phyloP scores from a whole-genome alignment of 1,140 invertebrate genomes.

The fruit fly (Drosophila melanogaster) region Release_6_plus_ISO1_MT NT_033779.5:8577001-8577500 shows the following conservation, averaged over 20 bases:
- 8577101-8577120: constrained; percentile 34
- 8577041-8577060: constrained; percentile 44
- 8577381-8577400: background rate
- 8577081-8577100: constrained; percentile 41
- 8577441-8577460: constrained; percentile 75
- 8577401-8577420: constrained; percentile 54
- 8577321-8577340: background rate
- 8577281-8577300: background rate
- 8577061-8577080: constrained; percentile 18
- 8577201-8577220: background rate
- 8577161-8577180: background rate
- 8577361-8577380: constrained; percentile 21
- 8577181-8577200: background rate
- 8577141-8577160: background rate
- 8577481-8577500: constrained; percentile 79
- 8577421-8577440: constrained; percentile 63
- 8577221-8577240: background rate
- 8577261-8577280: background rate
- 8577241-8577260: no score
- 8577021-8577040: constrained; percentile 37
- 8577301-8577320: constrained; percentile 5
- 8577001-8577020: background rate
- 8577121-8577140: background rate
- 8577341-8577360: background rate
- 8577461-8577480: constrained; percentile 82